Base-by-base conservation (phyloP, 2,113 vertebrate species). In the Arizona elegans region DNA sequence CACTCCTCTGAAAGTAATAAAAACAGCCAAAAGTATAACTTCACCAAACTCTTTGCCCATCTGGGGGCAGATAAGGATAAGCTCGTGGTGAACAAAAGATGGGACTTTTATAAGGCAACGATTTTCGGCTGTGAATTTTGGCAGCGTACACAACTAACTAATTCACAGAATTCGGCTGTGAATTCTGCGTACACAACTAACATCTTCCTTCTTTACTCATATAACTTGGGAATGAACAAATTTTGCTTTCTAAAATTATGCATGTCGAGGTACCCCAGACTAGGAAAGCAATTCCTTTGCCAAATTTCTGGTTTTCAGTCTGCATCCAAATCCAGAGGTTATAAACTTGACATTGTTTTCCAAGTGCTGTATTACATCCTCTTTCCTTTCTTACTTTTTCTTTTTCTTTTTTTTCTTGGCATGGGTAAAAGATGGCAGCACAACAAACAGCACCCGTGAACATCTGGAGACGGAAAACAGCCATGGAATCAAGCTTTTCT, bases 241-340 rank as follows among this genome's bases (percentile, higher is more conserved):
- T 96, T 97, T 98, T 97, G 97, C 96, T 96, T 93, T 90, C 95
- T 95, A 97, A 97, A 98, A 97, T 97, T 96, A 95, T 94, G 94
- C 94, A 85, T 17, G 92, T 95, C 50, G 94, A 93, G 95, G 87
- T 91, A 55, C 81, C 65, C 90, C 26, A 62, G 54, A 85, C 54
- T 93, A 93, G 88, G 90, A 94, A 95, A 96, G 93, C 10, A 58
- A 38, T 93, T 81, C 70, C 93, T 43, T 86, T 75, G 93, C 94
- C 95, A 95, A 92, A 70, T 85, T 95, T 87, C 55, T 87, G 90
- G 91, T 90, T 90, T 81, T 93, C 93, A 94, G 95, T 93, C 93
- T 10, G 33, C 4, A 47, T 17, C 91, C 94, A 87, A 92, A 88
- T 38, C 91, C 52, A 12, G 4, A 56, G 33, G 1, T 92, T 93